A percentile compares a stretch with the other conserved stretches of the same genome.
Evolutionary conservation across 2,797 vertebrate genomes (phyloP).

Genomic region (Microctenopoma steveboyesi): DNA sequence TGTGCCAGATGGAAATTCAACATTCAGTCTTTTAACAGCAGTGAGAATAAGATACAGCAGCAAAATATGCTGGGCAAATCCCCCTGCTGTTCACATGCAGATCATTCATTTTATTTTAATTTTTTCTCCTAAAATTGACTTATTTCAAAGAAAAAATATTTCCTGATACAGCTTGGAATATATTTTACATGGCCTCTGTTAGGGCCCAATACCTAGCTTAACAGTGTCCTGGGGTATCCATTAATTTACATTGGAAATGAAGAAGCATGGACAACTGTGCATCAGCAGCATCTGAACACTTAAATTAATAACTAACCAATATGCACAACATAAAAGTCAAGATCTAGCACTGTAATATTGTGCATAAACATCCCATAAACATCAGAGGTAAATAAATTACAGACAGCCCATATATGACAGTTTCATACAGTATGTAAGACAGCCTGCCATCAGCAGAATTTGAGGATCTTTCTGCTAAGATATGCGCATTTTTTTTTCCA

Average conservation of each 20-base stretch:
- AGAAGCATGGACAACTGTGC: slow-evolving; percentile 4
- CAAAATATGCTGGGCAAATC: slow-evolving; percentile 24
- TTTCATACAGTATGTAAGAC: slow-evolving; percentile 41
- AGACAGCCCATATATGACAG: slow-evolving; percentile 26
- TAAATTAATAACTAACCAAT: background rate
- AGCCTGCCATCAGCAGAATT: slow-evolving; percentile 54
- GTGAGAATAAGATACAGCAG: background rate
- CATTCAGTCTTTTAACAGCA: slow-evolving; percentile 13
- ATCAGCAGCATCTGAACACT: slow-evolving; percentile 2
- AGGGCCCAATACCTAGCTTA: slow-evolving; percentile 33
- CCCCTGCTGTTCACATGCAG: slow-evolving; percentile 31
- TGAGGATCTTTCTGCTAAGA: slow-evolving; percentile 59
- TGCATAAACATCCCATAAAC: slow-evolving; percentile 23
- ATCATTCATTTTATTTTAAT: slow-evolving; percentile 1
- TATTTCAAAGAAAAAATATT: slow-evolving; percentile 49
- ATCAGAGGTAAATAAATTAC: slow-evolving; percentile 51
- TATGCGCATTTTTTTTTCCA: slow-evolving; percentile 71
- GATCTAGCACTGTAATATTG: slow-evolving; percentile 5
- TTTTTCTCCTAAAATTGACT: slow-evolving; percentile 26
- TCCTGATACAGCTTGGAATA: slow-evolving; percentile 47
- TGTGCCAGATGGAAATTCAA: slow-evolving; percentile 11
- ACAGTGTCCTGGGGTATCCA: slow-evolving; percentile 34
- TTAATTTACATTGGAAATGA: slow-evolving; percentile 39
- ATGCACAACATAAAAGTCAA: background rate
- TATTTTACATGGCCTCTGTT: slow-evolving; percentile 51